These are phyloP conservation scores for Meandrusa payeni DNA, from an alignment of 2,888 invertebrate genomes.

Conservation along the genomic window DNA sequence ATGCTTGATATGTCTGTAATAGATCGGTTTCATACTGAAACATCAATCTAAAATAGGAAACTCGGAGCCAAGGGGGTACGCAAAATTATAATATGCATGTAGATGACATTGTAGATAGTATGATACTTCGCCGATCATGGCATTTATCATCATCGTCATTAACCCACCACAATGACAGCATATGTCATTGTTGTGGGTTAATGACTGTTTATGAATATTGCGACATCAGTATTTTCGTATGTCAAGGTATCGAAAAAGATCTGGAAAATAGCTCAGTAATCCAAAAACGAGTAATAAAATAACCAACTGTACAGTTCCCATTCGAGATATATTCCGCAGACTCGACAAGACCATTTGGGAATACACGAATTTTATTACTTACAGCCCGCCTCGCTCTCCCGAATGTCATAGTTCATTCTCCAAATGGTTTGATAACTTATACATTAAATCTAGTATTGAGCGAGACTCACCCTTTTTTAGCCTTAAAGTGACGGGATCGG, in stretches of 20 bases:
- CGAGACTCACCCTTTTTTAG: conserved; percentile 91
- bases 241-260: not conserved
- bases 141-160: too few relatives aligned
- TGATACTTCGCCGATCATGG: too few relatives aligned
- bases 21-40: too few relatives aligned
- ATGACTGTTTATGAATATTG: too few relatives aligned
- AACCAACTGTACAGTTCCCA: conserved; percentile 56
- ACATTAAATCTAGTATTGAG: conserved; percentile 17
- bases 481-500: conserved; percentile 94
- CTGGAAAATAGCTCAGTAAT: conserved; percentile 35
- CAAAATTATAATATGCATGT: too few relatives aligned
- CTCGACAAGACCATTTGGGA: conserved; percentile 56
- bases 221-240: too few relatives aligned
- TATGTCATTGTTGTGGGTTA: too few relatives aligned
- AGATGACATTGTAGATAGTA: too few relatives aligned
- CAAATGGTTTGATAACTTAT: conserved; percentile 18
- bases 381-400: conserved; percentile 40
- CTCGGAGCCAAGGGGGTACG: too few relatives aligned
- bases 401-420: conserved; percentile 41
- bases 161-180: too few relatives aligned
- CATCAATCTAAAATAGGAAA: too few relatives aligned
- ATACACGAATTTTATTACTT: conserved; percentile 58
- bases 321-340: conserved; percentile 60
- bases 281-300: conserved; percentile 63
- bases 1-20: too few relatives aligned